Evolutionary conservation across 1,140 invertebrate species (phyloP).

Genomic region (Euglossa dilemma): DNA sequence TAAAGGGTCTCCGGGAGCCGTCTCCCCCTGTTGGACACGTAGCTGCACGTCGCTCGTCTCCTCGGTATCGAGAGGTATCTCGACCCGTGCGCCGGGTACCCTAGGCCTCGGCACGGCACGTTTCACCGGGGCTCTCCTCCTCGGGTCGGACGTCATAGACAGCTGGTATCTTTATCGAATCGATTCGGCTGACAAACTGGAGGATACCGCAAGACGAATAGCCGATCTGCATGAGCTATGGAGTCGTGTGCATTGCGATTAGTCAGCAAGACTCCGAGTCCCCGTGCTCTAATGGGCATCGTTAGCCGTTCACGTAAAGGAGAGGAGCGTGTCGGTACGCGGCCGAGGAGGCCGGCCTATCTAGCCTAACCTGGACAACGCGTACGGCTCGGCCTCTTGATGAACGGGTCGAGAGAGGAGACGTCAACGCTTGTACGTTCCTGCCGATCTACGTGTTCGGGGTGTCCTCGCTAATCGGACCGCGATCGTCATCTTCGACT

Average conservation of each 20-base stretch:
- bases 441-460: constrained; percentile 39
- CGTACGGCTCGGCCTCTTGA: constrained; percentile 25
- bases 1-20: constrained; percentile 68
- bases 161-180: constrained; percentile 80
- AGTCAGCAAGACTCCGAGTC: constrained; percentile 75
- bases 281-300: constrained; percentile 80
- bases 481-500: constrained; percentile 59
- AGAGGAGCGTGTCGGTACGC: constrained; percentile 63
- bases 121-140: constrained; percentile 29
- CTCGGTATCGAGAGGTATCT: constrained; percentile 39
- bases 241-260: constrained; percentile 78
- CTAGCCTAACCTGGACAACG: constrained; percentile 44
- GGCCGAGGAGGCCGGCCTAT: background rate
- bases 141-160: constrained; percentile 71
- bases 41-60: constrained; percentile 51
- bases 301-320: constrained; percentile 76
- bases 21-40: constrained; percentile 11
- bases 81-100: background rate
- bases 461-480: constrained; percentile 64
- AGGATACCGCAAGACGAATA: constrained; percentile 78
- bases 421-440: constrained; percentile 43
- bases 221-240: constrained; percentile 79
- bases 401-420: constrained; percentile 34
- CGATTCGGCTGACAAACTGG: constrained; percentile 81
- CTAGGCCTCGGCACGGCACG: background rate